A percentile compares a stretch with the other conserved stretches of the same genome.
These are phyloP conservation scores for Drosophila quinaria DNA, from an alignment of 2,888 invertebrate species.

Conservation along the genomic window DNA sequence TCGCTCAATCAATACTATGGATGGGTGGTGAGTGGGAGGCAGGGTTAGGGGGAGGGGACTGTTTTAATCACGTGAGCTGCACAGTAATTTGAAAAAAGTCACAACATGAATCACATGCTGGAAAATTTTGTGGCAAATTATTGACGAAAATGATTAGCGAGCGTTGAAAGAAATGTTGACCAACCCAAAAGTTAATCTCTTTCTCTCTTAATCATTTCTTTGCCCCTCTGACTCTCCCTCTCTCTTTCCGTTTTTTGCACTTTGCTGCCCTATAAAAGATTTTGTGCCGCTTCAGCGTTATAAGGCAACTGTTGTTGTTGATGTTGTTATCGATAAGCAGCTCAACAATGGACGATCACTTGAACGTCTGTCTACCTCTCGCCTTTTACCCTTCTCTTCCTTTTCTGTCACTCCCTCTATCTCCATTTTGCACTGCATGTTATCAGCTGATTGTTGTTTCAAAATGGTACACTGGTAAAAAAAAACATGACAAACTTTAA, in stretches of 20 bases:
- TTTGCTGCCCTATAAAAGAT: constrained; percentile 6
- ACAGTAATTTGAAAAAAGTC: neutral
- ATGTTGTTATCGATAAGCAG: constrained; percentile 18
- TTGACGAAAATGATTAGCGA: constrained; percentile 38
- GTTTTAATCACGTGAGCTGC: constrained; percentile 34
- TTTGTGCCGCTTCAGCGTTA: constrained; percentile 40
- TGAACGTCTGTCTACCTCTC: constrained; percentile 6
- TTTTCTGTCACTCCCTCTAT: neutral
- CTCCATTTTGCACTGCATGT: neutral
- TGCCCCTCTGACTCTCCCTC: neutral
- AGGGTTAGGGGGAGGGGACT: neutral
- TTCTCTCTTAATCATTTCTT: neutral
- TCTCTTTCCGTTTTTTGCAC: neutral
- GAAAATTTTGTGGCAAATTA: constrained; percentile 26
- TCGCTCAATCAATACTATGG: constrained; percentile 48
- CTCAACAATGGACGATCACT: constrained; percentile 18
- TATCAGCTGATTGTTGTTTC: constrained; percentile 38
- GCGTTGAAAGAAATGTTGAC: constrained; percentile 9
- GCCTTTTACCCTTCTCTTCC: neutral
- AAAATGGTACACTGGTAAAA: neutral
- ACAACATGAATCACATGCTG: constrained; percentile 47
- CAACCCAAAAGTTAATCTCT: constrained; percentile 10
- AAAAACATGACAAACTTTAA: neutral
- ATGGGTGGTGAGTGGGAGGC: neutral
- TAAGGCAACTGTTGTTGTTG: constrained; percentile 21